Percentiles rank a stretch among this genome's conserved stretches.
phyloP scores from a whole-genome alignment of 2,113 vertebrate species.

The Mola mola region DNA sequence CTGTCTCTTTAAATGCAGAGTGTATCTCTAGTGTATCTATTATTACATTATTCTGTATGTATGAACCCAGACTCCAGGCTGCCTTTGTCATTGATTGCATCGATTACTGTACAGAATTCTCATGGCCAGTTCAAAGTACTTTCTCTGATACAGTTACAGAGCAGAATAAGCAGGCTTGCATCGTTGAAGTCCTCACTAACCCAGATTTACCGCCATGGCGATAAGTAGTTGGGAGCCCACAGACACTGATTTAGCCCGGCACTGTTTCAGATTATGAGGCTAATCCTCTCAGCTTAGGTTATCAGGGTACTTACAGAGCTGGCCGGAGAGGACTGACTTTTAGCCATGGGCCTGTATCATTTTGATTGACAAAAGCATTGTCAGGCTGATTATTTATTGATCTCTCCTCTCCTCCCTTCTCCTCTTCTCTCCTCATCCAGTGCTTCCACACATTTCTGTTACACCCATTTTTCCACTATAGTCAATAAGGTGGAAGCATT shows the following conservation, averaged over 20 bases:
- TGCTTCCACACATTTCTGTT: not conserved
- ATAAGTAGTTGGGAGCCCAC: slow-evolving; percentile 19
- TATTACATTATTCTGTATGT: not conserved
- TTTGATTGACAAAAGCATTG: too few species aligned
- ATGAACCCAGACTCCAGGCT: too few species aligned
- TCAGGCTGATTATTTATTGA: too few species aligned
- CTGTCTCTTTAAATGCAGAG: not conserved
- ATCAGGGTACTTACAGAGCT: slow-evolving; percentile 53
- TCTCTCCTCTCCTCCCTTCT: too few species aligned
- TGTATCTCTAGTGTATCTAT: not conserved
- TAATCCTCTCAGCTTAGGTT: slow-evolving; percentile 65
- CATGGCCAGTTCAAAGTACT: not conserved
- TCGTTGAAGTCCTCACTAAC: slow-evolving; percentile 21
- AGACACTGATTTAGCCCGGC: slow-evolving; percentile 56
- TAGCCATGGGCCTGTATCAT: slow-evolving; percentile 23
- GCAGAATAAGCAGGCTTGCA: not conserved
- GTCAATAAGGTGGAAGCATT: slow-evolving; percentile 4
- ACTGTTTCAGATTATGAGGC: slow-evolving; percentile 53
- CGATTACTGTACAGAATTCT: too few species aligned
- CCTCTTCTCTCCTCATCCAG: too few species aligned
- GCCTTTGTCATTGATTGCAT: not conserved
- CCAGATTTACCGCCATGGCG: slow-evolving; percentile 27
- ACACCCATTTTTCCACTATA: slow-evolving; percentile 1
- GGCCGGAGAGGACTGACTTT: slow-evolving; percentile 22
- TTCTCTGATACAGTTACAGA: not conserved